These are phyloP conservation scores for Melierax canorus DNA, from an alignment of 2,113 vertebrate species.

Conservation along the genomic window DNA sequence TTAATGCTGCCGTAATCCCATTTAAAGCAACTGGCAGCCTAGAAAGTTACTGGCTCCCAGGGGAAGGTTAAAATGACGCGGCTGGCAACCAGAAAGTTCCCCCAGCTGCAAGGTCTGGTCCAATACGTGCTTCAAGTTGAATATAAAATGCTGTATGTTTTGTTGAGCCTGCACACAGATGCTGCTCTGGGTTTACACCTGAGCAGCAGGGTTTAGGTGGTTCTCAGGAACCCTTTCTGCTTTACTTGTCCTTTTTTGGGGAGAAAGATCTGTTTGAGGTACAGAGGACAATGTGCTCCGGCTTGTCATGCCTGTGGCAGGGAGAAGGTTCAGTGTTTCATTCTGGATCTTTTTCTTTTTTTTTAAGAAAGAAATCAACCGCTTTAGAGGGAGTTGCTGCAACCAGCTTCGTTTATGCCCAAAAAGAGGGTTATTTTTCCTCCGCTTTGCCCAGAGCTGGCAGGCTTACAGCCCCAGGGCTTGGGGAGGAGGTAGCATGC, in stretches of 20 bases:
- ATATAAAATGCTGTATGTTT: not conserved
- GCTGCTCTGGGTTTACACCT: not conserved
- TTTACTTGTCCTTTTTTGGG: not conserved
- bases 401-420: not conserved
- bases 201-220: not conserved
- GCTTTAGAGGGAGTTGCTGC: not conserved
- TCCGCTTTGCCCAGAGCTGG: not conserved
- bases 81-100: not conserved
- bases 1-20: slow-evolving; percentile 49
- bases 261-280: not conserved
- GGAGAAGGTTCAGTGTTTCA: rapidly evolving
- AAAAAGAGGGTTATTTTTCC: not conserved
- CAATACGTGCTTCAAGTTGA: rapidly evolving
- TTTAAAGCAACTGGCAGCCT: slow-evolving; percentile 49
- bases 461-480: too few species aligned
- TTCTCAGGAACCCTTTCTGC: not conserved
- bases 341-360: not conserved
- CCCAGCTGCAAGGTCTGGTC: not conserved
- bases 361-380: not conserved
- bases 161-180: not conserved
- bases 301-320: not conserved
- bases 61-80: not conserved
- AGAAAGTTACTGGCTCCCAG: not conserved
- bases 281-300: not conserved
- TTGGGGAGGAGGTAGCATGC: too few species aligned